Base-by-base conservation (phyloP, 2,113 vertebrate genomes). In the Ifrita kowaldi region DNA sequence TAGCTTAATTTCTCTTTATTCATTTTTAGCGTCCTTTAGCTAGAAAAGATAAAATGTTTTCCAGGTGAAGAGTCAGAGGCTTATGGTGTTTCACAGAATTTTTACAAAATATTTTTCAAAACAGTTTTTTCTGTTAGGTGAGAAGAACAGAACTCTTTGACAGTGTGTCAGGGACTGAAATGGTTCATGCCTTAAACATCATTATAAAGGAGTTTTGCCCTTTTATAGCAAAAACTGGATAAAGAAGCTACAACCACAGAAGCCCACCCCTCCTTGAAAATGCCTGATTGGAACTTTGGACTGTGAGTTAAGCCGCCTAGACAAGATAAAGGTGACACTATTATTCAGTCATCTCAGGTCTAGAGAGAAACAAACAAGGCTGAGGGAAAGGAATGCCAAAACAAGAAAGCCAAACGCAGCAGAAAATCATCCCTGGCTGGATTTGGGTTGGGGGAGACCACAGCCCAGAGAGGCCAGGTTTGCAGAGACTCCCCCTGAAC, bases 301-400 rank as follows among this genome's bases (percentile, higher is more conserved):
- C 13, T 11, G 32, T 42, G 56, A 71, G 5, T 52, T 44, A 53
- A 46, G 33, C 2, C 0, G 0, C 27, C 39, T 11, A 6, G 39
- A 7, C 27, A 21, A 44, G 5, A 44, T 44, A 37, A 53, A 53
- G 39, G 17, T 0, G 16, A 46, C 26, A 30, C 42, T 59, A 37
- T 42, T 41, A 6, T 42, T 70, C 32, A 42, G 16, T 52, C 32
- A 24, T 44, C 16, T 62, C 46, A 62, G 12, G 30, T 49, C 42
- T 18, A 39, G 9, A 35, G 42, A 28, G 42, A 69, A 59, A 11
- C 23, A 18, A 69, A 41, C 35, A 69, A 50, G 64, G 20, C 32
- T 52, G 46, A 42, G 37, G 37, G 32, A 70, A 52, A 30, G 5
- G 4, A 83, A 60, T 60, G 7, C 30, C n/a, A n/a, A n/a, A n/a